Base-by-base conservation (phyloP, 2,113 vertebrate species). In the Embiotoca jacksoni region DNA sequence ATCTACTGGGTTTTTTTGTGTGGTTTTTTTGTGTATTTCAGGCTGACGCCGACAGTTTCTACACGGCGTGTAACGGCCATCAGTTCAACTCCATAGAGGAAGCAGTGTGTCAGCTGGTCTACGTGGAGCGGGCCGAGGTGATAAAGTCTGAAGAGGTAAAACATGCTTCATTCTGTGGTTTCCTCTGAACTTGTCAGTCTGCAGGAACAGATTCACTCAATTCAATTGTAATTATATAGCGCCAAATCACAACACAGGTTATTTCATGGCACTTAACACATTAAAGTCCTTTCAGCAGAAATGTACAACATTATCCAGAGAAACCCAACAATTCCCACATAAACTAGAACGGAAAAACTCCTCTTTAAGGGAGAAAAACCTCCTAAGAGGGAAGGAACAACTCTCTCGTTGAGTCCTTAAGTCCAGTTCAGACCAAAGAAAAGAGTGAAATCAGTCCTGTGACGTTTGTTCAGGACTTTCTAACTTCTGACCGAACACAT, bases 21-120 rank as follows among this genome's bases (percentile, higher is more conserved):
- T 44, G 41, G 13, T 44, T 44, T 87, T 9, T 70, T 7, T 31
- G 23, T 36, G 2, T 44, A 32, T 49, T 73, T 59, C 3, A 99
- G 98, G 95, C 95, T 0, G 98, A 98, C 3, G 98, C 98, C 0
- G 98, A 99, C 77, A 97, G 97, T 80, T 99, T 99, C 78, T 99
- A 98, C 64, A 96, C 96, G 59, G 92, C 96, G 0, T 98, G 97
- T 81, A 99, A 99, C 0, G 97, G 98, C 4, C 95, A 95, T 23
- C 98, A 96, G 91, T 99, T 99, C 90, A 99, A 99, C 92, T 99
- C 98, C 0, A 99, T 99, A 6, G 98, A 99, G 90, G 98, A 99
- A 32, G 98, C 98, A 0, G 97, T 99, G 37, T 99, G 98, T 70
- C 98, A 99, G 83, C 90, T 99, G 76, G 96, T 99, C 2, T 99